Evolutionary conservation across 2,797 vertebrate genomes (phyloP).

Genomic region (Oophaga sylvatica): DNA sequence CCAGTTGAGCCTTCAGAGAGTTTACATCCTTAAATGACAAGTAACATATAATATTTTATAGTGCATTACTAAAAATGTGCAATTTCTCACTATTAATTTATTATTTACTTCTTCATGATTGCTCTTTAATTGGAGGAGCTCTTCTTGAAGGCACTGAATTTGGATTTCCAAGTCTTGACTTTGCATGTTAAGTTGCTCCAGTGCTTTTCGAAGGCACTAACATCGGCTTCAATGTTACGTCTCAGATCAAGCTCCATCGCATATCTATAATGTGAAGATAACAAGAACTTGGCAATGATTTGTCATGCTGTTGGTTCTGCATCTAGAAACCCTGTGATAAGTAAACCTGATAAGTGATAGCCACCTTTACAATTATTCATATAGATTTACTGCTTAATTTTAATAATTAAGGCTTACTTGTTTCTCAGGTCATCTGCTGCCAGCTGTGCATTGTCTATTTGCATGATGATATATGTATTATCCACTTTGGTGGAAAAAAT

Average conservation of each 20-base stretch:
- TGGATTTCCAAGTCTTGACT: conserved; percentile 69
- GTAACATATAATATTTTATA: neutral
- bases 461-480: conserved; percentile 43
- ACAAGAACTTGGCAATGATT: neutral
- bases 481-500: neutral
- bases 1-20: conserved; percentile 51
- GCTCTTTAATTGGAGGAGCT: conserved; percentile 69
- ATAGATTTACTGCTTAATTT: no score
- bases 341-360: neutral
- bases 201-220: conserved; percentile 66
- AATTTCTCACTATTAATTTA: neutral
- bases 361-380: neutral
- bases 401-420: conserved; percentile 72
- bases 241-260: conserved; percentile 70
- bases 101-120: conserved; percentile 75
- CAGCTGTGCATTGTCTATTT: conserved; percentile 79
- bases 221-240: conserved; percentile 69
- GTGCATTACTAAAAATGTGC: neutral
- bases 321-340: no score
- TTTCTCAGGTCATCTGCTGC: conserved; percentile 79
- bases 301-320: no score
- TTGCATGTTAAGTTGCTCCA: conserved; percentile 66
- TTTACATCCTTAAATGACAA: conserved; percentile 18
- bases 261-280: conserved; percentile 67
- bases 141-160: conserved; percentile 68